Percentiles rank a stretch among this genome's conserved stretches.
phyloP scores from a whole-genome alignment of 1,140 invertebrate genomes.

The Dinothrombium tinctorium region DNA sequence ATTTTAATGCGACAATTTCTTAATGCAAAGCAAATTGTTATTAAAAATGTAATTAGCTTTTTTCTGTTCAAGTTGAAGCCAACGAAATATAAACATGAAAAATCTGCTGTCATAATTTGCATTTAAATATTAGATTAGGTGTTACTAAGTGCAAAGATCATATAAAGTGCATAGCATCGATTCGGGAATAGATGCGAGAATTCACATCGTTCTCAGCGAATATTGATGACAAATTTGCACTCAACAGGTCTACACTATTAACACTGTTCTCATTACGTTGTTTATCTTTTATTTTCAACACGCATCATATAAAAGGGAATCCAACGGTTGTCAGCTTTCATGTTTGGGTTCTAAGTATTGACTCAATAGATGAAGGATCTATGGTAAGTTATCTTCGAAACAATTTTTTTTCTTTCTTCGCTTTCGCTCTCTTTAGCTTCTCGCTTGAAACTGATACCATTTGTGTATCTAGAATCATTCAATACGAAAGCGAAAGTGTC shows the following conservation, averaged over 20 bases:
- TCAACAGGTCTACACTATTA: not conserved
- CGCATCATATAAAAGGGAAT: not conserved
- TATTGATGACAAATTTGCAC: not conserved
- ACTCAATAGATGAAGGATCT: conserved; percentile 73
- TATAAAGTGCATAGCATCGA: not conserved
- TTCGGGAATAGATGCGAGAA: not conserved
- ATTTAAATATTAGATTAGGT: not conserved
- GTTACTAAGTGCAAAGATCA: not conserved
- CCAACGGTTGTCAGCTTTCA: conserved; percentile 68
- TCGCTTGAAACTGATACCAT: too few relatives aligned
- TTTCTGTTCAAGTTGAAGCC: too few relatives aligned
- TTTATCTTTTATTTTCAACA: not conserved
- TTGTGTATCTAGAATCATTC: too few relatives aligned
- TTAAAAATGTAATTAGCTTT: too few relatives aligned
- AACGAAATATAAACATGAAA: too few relatives aligned
- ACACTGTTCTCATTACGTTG: not conserved
- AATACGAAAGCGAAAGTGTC: too few relatives aligned
- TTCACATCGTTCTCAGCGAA: not conserved
- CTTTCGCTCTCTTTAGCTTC: too few relatives aligned
- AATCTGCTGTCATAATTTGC: too few relatives aligned
- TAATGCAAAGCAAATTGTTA: too few relatives aligned
- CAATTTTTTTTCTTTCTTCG: too few relatives aligned
- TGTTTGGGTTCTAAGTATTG: conserved; percentile 71
- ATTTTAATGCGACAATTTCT: too few relatives aligned
- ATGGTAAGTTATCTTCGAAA: conserved; percentile 36